Evolutionary conservation across 1,140 invertebrate genomes (phyloP).

Genomic region (Drosophila azteca): DNA sequence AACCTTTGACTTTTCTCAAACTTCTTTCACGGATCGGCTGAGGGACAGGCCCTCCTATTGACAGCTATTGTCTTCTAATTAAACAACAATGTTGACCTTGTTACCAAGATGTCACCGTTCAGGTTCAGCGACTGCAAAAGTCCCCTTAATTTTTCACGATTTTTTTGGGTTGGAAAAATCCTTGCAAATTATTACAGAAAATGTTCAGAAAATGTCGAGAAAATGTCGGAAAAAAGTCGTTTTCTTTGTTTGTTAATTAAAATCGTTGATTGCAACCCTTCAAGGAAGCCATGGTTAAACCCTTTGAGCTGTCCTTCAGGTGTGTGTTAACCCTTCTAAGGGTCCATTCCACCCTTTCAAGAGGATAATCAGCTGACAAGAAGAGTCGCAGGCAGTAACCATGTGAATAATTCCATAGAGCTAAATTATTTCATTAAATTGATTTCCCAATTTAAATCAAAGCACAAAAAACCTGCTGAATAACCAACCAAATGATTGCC

Average conservation of each 20-base stretch:
- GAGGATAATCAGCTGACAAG: slow-evolving; percentile 5
- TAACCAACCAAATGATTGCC: too few relatives aligned
- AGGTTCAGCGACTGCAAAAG: slow-evolving; percentile 47
- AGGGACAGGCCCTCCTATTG: slow-evolving; percentile 44
- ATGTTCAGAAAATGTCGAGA: not conserved
- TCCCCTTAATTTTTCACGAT: slow-evolving; percentile 13
- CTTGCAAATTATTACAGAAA: slow-evolving; percentile 26
- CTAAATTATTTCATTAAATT: not conserved
- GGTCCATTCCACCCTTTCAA: slow-evolving; percentile 23
- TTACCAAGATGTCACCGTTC: slow-evolving; percentile 67
- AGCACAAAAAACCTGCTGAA: too few relatives aligned
- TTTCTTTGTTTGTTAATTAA: slow-evolving; percentile 74
- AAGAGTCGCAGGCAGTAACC: not conserved
- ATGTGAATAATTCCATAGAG: not conserved
- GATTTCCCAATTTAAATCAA: too few relatives aligned
- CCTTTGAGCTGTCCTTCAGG: slow-evolving; percentile 29
- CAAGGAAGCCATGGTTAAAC: slow-evolving; percentile 11
- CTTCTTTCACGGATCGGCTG: not conserved
- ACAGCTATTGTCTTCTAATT: slow-evolving; percentile 79
- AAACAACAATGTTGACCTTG: slow-evolving; percentile 79
- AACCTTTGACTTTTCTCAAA: slow-evolving; percentile 45
- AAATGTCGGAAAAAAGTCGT: slow-evolving; percentile 32
- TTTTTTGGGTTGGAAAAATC: slow-evolving; percentile 47
- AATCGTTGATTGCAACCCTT: slow-evolving; percentile 59
- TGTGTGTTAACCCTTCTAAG: slow-evolving; percentile 8